These are phyloP conservation scores for Perca flavescens DNA, from an alignment of 2,113 vertebrate genomes.

Conservation along the genomic window DNA sequence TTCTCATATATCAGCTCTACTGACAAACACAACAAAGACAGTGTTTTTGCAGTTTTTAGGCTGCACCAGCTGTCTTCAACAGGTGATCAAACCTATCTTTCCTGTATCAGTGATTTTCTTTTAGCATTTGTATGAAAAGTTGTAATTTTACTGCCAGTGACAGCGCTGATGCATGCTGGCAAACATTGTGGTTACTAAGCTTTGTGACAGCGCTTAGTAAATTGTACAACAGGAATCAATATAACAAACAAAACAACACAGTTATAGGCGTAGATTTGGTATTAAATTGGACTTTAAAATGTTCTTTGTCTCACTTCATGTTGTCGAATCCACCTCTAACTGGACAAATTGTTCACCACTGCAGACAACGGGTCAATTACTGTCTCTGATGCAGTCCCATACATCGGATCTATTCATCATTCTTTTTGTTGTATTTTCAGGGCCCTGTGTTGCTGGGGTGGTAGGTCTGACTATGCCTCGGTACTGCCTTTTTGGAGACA, in stretches of 20 bases:
- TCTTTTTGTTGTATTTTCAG: constrained; percentile 69
- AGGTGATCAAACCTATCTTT: neutral
- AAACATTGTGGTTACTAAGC: neutral
- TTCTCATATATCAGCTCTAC: neutral
- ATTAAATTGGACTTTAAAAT: neutral
- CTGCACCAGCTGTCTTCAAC: neutral
- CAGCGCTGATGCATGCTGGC: neutral
- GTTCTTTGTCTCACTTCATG: neutral
- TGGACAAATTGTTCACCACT: neutral
- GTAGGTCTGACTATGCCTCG: constrained; percentile 94
- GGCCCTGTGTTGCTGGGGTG: constrained; percentile 91
- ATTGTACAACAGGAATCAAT: neutral
- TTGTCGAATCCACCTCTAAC: neutral
- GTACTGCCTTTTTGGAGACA: constrained; percentile 96
- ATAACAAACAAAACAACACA: neutral
- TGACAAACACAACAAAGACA: neutral
- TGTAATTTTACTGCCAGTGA: neutral
- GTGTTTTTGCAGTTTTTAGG: neutral
- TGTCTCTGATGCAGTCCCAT: neutral
- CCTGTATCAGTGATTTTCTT: neutral
- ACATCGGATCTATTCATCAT: neutral
- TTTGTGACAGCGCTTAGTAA: neutral
- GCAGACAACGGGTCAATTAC: neutral
- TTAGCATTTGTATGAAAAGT: neutral
- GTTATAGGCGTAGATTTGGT: fast-evolving